A percentile compares a stretch with the other conserved stretches of the same genome.
Conservation (phyloP, 1,140 invertebrate species). For the Ptiloglossa arizonensis region DNA sequence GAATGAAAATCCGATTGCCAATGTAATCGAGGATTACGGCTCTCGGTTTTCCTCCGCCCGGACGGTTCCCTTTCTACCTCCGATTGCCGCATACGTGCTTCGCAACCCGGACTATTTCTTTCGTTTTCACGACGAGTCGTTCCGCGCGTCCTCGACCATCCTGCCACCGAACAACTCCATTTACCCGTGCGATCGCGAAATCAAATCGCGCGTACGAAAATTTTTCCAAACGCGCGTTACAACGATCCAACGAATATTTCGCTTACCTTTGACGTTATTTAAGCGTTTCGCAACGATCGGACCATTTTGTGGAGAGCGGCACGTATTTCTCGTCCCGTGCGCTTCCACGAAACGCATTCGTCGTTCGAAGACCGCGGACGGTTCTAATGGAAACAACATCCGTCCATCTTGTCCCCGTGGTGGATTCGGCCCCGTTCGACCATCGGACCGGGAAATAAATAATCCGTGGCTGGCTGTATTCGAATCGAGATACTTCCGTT, state of each 20-base stretch:
- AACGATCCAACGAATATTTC: too few relatives aligned
- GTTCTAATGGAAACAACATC: constrained; percentile 22
- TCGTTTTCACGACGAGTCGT: too few relatives aligned
- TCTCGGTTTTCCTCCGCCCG: not conserved
- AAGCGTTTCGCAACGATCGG: too few relatives aligned
- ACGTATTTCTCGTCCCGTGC: too few relatives aligned
- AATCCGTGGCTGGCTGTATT: constrained; percentile 4
- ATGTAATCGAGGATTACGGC: constrained; percentile 18
- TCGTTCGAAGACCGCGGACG: not conserved
- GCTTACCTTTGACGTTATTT: too few relatives aligned
- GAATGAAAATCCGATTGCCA: constrained; percentile 28
- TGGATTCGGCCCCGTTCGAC: not conserved
- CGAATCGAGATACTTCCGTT: constrained; percentile 33
- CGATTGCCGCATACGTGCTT: not conserved
- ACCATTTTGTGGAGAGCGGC: too few relatives aligned
- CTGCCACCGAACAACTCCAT: too few relatives aligned
- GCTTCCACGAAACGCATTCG: too few relatives aligned
- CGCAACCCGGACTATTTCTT: not conserved
- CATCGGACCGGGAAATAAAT: constrained; percentile 24
- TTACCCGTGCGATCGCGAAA: too few relatives aligned
- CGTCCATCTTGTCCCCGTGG: not conserved
- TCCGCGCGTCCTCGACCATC: too few relatives aligned
- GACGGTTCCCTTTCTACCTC: not conserved
- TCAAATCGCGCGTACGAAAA: too few relatives aligned
- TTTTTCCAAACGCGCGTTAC: too few relatives aligned